These are phyloP conservation scores for Arvicola amphibius DNA, from an alignment of 2,797 vertebrate species.

Conservation along the genomic window DNA sequence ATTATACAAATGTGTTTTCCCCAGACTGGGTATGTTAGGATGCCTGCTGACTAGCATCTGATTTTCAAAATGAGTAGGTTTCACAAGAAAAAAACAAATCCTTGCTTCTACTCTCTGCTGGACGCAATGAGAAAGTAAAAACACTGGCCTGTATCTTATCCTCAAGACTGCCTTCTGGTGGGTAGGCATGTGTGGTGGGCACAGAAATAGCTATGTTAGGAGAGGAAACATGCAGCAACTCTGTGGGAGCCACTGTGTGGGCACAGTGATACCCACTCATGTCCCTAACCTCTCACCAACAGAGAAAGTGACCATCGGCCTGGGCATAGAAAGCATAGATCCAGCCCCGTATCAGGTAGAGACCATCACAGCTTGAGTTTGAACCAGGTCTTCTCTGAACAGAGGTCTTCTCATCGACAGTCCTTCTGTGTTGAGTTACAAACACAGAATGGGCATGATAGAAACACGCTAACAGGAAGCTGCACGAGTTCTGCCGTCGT, in stretches of 20 bases:
- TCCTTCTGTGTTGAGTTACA: not conserved
- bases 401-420: not conserved
- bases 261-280: not conserved
- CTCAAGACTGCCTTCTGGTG: not conserved
- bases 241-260: not conserved
- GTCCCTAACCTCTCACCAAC: not conserved
- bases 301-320: not conserved
- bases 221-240: not conserved
- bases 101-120: not conserved
- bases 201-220: not conserved
- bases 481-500: not conserved
- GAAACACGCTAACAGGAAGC: not conserved
- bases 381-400: not conserved
- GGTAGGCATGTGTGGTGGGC: not conserved
- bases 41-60: not conserved
- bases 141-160: not conserved
- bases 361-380: conserved; percentile 2
- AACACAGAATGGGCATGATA: not conserved
- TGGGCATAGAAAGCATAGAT: not conserved
- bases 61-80: not conserved
- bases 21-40: not conserved
- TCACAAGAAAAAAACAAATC: not conserved
- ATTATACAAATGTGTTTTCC: not conserved
- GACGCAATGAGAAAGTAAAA: not conserved
- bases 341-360: not conserved